Percentiles rank a stretch among this genome's conserved stretches.
Evolutionary conservation across 2,113 vertebrate genomes (phyloP).

Genomic region (Macroglossus sobrinus): DNA sequence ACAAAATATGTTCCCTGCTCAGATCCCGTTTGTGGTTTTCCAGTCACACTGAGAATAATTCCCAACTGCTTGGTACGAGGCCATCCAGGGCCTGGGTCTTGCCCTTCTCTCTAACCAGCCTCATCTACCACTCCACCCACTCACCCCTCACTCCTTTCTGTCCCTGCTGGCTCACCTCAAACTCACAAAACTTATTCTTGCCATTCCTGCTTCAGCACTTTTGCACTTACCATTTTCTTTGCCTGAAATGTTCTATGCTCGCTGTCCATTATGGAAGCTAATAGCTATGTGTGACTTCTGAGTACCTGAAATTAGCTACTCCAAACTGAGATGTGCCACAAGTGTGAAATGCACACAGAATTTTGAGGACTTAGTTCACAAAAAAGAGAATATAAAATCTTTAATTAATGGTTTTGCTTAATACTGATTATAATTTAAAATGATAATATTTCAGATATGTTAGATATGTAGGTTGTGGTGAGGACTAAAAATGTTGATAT

Average conservation of each 20-base stretch:
- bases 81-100: background rate
- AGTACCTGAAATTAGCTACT: background rate
- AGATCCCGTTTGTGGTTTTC: background rate
- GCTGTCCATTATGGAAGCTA: background rate
- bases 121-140: background rate
- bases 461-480: background rate
- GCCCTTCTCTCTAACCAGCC: background rate
- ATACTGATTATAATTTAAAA: background rate
- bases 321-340: background rate
- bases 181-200: background rate
- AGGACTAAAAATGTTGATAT: background rate
- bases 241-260: background rate
- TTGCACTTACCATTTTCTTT: background rate
- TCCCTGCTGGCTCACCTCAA: background rate
- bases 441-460: background rate
- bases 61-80: background rate
- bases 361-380: background rate
- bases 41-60: background rate
- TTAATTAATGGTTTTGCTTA: background rate
- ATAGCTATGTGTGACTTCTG: background rate
- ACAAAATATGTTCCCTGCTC: background rate
- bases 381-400: background rate
- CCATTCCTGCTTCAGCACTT: background rate
- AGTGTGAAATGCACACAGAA: background rate
- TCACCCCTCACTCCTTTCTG: background rate